Percentiles rank a stretch among this genome's conserved stretches.
These are phyloP conservation scores for Synchiropus splendidus DNA, from an alignment of 2,113 vertebrate genomes.

Conservation along the genomic window DNA sequence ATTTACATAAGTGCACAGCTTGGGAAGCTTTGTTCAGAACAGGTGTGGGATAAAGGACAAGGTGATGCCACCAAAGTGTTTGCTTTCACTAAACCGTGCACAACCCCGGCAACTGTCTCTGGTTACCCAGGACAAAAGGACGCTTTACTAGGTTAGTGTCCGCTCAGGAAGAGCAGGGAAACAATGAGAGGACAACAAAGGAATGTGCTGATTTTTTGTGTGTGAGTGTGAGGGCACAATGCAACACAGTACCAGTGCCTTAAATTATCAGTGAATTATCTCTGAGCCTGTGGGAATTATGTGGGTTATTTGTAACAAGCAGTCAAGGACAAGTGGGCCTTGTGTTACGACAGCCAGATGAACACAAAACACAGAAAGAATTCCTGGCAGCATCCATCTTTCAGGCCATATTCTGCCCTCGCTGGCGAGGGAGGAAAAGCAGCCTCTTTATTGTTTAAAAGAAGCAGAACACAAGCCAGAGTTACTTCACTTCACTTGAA, in stretches of 20 bases:
- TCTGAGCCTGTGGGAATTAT: conserved; percentile 61
- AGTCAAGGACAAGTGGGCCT: conserved; percentile 58
- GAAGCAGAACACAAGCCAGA: conserved; percentile 12
- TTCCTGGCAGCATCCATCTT: conserved; percentile 44
- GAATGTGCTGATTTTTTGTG: conserved; percentile 48
- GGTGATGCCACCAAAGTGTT: conserved; percentile 57
- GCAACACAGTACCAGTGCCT: conserved; percentile 58
- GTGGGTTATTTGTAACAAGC: conserved; percentile 60
- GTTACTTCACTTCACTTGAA: too few relatives aligned
- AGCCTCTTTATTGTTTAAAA: too few relatives aligned
- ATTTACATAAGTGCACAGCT: too few relatives aligned
- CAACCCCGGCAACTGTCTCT: conserved; percentile 60
- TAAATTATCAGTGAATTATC: conserved; percentile 62
- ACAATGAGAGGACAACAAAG: conserved; percentile 56
- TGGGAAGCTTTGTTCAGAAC: too few relatives aligned
- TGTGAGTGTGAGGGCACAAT: conserved; percentile 29
- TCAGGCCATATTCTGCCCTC: conserved; percentile 54
- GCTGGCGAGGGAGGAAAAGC: not conserved
- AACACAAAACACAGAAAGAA: conserved; percentile 48
- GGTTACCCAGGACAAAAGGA: conserved; percentile 65
- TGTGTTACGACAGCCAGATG: conserved; percentile 57
- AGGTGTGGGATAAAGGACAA: conserved; percentile 46
- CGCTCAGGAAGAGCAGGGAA: conserved; percentile 50
- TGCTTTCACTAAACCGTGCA: conserved; percentile 59
- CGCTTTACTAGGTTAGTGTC: conserved; percentile 66